Evolutionary conservation across 2,797 vertebrate genomes (phyloP), one percentile per base, ranked within the genome.

Genomic region (Schizothorax lantsangensis): DNA sequence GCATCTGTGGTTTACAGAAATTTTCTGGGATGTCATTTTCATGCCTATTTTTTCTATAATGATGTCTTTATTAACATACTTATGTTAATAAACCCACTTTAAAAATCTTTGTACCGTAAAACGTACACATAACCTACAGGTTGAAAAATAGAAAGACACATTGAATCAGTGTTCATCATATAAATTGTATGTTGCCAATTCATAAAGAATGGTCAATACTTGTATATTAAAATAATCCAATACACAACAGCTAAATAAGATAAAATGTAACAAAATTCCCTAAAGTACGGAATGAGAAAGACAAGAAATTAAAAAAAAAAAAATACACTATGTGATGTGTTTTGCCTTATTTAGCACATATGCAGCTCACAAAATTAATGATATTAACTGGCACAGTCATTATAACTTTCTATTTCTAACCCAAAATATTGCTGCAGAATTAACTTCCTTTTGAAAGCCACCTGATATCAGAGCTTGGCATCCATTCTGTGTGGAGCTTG

Each of bases 361-460:
- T n/a, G 45, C 62, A 68, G 45, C 10, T 14, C 33, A 52, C 23
- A 54, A 4, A 54, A 78, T 78, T 2, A 40, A 54, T 52, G 43
- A 64, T 30, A 54, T 79, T 78, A 66, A 21, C 83, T 78, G 1
- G 9, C 4, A 17, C 10, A 30, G n/a, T 52, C 73, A 68, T 84
- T 57, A 40, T 17, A 6, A 43, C 33, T 10, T 45, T 79, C 57
- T 10, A 3, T 79, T 77, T 68, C n/a, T 3, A 71, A 54, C 43
- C 19, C 40, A 43, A 59, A 38, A 72, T 78, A 83, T 57, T 79
- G 30, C 62, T 78, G 30, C 30, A 81, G 33, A 74, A 80, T 88
- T 2, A 69, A 57, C 49, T 17, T 79, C 23, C 12, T 64, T 36
- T 33, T 74, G 69, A 84, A 71, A 80, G 26, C 59, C 78, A 79